Evolutionary conservation across 2,888 invertebrate species (phyloP), one percentile per base, ranked within the genome.

Genomic region (Eristalinus sepulchralis): DNA sequence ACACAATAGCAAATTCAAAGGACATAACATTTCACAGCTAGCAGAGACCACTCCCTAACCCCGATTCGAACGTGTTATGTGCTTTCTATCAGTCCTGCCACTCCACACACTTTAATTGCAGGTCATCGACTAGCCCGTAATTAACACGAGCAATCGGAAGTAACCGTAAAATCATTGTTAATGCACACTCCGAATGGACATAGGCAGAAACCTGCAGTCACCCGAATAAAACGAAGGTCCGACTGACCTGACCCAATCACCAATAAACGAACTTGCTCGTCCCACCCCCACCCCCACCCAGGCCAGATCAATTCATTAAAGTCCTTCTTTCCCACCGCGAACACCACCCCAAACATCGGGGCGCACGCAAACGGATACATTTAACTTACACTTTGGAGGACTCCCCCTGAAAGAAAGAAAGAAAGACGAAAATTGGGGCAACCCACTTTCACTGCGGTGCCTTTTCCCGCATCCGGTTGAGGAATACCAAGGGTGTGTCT

Each of bases 401-500:
- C 6, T 13, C 27, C 57, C 9, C 39, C 31, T 27, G 2, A 31
- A 22, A 13, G 13, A 27, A 22, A 5, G n/a, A 47, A 47, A 24
- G 13, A 13, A 39, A 10, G 11, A 66, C 8, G 31, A 11, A 67
- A 76, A 59, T 39, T 33, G 33, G 75, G 57, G 47, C 47, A 67
- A 67, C 55, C 47, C 47, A 76, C 75, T 47, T 75, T 75, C 31
- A 31, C 64, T 64, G 33, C 17, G 27, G 17, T 57, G 55, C 57
- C 31, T 36, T 66, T 66, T 3, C 20, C 27, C 13, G 27, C 27
- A 66, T n/a, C 9, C n/a, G 24, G 13, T 17, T 27, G 4, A 64
- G 55, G 27, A 64, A 57, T 17, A 27, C 63, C 73, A 73, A 73
- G 73, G 73, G 73, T 73, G 73, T 73, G 73, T 64, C 73, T 64